Evolutionary conservation across 2,113 vertebrate species (phyloP).

Genomic region (Salvator merianae): DNA sequence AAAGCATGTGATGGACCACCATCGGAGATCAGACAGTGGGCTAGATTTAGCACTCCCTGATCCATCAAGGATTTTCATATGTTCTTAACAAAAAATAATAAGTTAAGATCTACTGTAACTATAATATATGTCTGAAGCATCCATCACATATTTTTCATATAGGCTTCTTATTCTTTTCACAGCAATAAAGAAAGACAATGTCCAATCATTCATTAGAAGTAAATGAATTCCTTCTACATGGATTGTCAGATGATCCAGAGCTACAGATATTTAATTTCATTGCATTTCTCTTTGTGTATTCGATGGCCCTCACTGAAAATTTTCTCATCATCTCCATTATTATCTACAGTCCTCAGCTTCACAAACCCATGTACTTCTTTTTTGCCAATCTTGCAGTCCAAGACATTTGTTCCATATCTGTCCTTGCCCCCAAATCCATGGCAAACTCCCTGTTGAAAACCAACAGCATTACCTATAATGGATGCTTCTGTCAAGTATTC

Average conservation of each 20-base stretch:
- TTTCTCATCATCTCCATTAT: no score
- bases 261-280: conserved; percentile 70
- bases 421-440: neutral
- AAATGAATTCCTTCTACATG: conserved; percentile 62
- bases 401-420: neutral
- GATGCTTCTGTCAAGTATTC: conserved; percentile 16
- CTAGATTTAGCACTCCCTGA: no score
- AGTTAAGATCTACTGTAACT: no score
- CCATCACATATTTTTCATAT: no score
- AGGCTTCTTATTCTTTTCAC: no score
- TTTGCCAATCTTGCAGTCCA: conserved; percentile 66
- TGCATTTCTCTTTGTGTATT: conserved; percentile 66
- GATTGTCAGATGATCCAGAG: conserved; percentile 56
- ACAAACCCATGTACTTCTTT: conserved; percentile 76
- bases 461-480: conserved; percentile 2
- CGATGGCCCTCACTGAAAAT: neutral
- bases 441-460: neutral
- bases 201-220: conserved; percentile 8
- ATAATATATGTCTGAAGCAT: no score
- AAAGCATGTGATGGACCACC: no score
- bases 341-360: no score
- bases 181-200: no score
- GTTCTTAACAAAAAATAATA: no score
- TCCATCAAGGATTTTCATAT: no score
- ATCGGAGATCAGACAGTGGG: no score